These are phyloP conservation scores for Oscheius onirici DNA, from an alignment of 2,888 invertebrate species.

Conservation along the genomic window DNA sequence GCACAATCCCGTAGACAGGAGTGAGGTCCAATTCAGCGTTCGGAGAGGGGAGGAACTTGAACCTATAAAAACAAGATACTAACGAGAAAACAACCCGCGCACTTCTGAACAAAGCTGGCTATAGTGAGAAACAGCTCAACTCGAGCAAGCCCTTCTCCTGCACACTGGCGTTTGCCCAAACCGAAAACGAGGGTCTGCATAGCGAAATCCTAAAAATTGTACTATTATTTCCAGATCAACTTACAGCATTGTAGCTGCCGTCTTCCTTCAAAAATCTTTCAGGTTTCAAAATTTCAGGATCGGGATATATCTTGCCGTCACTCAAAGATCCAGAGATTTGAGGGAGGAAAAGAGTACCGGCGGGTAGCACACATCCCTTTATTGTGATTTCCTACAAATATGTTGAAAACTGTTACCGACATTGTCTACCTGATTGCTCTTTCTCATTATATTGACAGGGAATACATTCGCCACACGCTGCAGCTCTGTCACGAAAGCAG, in stretches of 20 bases:
- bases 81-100: not conserved
- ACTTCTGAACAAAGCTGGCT: conserved; percentile 33
- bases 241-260: conserved; percentile 6
- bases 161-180: conserved; percentile 52
- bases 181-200: conserved; percentile 47
- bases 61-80: conserved; percentile 11
- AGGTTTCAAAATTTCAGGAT: conserved; percentile 12
- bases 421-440: not conserved
- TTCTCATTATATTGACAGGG: conserved; percentile 32
- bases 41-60: conserved; percentile 13
- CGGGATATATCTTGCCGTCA: not conserved
- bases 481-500: conserved; percentile 42
- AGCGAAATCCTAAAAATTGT: conserved; percentile 39
- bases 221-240: not conserved
- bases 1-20: not conserved
- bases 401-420: too few relatives aligned
- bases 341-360: conserved; percentile 2
- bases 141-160: conserved; percentile 53
- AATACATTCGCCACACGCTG: conserved; percentile 45
- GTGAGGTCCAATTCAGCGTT: conserved; percentile 4
- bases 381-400: conserved; percentile 22
- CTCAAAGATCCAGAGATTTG: conserved; percentile 8
- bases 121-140: conserved; percentile 48
- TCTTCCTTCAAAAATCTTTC: conserved; percentile 11
- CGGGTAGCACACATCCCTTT: not conserved